phyloP scores from a whole-genome alignment of 2,797 vertebrate species.

The Halcyon chelicuti region DNA sequence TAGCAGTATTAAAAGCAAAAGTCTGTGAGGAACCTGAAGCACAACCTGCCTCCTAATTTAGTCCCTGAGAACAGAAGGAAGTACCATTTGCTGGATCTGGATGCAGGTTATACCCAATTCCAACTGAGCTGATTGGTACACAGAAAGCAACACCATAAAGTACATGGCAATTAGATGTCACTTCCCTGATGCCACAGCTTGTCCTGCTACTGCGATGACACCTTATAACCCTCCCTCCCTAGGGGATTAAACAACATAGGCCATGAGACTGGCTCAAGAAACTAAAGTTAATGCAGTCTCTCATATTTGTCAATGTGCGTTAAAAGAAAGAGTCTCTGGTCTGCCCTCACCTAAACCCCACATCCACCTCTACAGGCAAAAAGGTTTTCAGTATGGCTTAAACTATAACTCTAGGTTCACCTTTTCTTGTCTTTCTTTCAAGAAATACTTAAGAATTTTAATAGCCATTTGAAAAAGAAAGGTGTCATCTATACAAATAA shows the following conservation, averaged over 20 bases:
- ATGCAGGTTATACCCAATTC: not conserved
- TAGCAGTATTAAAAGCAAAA: not conserved
- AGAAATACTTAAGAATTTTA: not conserved
- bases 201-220: not conserved
- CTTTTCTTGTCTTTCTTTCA: not conserved
- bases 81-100: not conserved
- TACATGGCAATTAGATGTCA: not conserved
- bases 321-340: not conserved
- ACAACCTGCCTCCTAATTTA: not conserved
- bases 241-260: not conserved
- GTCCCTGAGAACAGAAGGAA: not conserved
- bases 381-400: not conserved
- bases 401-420: not conserved
- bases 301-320: not conserved
- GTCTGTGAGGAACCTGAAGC: not conserved
- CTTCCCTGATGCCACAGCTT: not conserved
- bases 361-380: not conserved
- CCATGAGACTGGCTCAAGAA: not conserved
- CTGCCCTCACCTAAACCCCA: not conserved
- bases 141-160: not conserved
- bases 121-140: not conserved
- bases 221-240: not conserved
- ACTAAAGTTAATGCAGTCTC: not conserved
- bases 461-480: not conserved
- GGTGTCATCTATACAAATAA: not conserved